Conservation (phyloP, 2,888 invertebrate genomes). For the Nysson spinosus region DNA sequence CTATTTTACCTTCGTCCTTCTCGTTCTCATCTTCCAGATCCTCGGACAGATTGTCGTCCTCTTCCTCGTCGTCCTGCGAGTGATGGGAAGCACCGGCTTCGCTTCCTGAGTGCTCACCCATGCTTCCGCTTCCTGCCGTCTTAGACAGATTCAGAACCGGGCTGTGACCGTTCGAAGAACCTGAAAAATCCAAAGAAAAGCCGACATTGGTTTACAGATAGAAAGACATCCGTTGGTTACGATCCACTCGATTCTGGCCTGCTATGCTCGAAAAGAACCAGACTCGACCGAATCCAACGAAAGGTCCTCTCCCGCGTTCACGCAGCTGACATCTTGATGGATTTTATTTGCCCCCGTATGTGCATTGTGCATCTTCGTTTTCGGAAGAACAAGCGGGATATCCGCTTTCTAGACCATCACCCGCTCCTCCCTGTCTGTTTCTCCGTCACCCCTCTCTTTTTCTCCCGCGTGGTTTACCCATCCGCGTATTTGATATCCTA, state of each 20-base stretch:
- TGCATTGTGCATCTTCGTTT: constrained; percentile 64
- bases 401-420: constrained; percentile 59
- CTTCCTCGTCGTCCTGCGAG: constrained; percentile 87
- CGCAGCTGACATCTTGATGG: constrained; percentile 71
- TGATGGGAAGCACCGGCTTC: constrained; percentile 83
- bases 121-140: constrained; percentile 89
- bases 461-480: constrained; percentile 36
- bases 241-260: no score
- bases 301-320: neutral
- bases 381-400: constrained; percentile 42
- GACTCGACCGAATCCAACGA: no score
- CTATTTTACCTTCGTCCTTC: constrained; percentile 85
- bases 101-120: constrained; percentile 82
- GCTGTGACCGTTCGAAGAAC: constrained; percentile 93
- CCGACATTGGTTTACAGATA: no score
- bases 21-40: constrained; percentile 92
- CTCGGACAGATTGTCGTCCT: constrained; percentile 92
- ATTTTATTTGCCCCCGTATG: constrained; percentile 73
- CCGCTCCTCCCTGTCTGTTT: constrained; percentile 19
- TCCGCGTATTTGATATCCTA: constrained; percentile 71
- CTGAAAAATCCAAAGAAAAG: no score
- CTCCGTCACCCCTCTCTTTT: constrained; percentile 39
- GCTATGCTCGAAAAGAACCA: no score
- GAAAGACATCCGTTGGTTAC: no score
- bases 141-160: constrained; percentile 95